These are phyloP conservation scores for Pipa parva DNA, from an alignment of 2,113 vertebrate genomes.

Conservation along the genomic window DNA sequence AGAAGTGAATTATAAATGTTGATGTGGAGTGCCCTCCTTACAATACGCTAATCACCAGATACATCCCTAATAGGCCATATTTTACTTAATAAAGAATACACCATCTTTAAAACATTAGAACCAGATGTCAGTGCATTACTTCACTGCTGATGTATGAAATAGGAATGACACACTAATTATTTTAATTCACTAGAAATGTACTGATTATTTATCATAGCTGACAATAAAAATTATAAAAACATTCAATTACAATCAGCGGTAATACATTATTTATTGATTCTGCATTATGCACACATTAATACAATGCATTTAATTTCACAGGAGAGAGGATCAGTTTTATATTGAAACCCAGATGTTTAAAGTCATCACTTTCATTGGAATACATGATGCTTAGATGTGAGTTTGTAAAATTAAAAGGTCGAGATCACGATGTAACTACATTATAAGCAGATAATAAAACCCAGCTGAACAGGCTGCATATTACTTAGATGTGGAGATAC, in stretches of 20 bases:
- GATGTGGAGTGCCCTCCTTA: conserved; percentile 44
- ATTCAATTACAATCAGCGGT: conserved; percentile 75
- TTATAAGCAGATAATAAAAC: conserved; percentile 1
- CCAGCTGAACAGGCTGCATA: background rate
- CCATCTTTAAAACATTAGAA: conserved; percentile 67
- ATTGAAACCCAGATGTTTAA: conserved; percentile 54
- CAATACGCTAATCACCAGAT: conserved; percentile 50
- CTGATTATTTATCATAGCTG: conserved; percentile 78
- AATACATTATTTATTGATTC: conserved; percentile 85
- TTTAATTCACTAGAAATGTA: conserved; percentile 73
- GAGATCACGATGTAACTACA: background rate
- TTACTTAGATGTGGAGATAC: background rate
- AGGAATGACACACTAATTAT: conserved; percentile 74
- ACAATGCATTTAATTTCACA: conserved; percentile 69
- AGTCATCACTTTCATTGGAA: conserved; percentile 53
- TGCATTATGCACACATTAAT: conserved; percentile 68
- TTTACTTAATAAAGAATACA: conserved; percentile 64
- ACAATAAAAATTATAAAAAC: conserved; percentile 79
- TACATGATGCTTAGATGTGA: conserved; percentile 47
- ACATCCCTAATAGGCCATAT: conserved; percentile 54
- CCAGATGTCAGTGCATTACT: conserved; percentile 69
- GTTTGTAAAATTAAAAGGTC: conserved; percentile 39
- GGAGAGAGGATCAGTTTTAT: conserved; percentile 57
- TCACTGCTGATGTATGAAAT: conserved; percentile 71
- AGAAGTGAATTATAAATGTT: conserved; percentile 44